Evolutionary conservation across 2,888 invertebrate species (phyloP).

Genomic region (Stenichneumon culpator): DNA sequence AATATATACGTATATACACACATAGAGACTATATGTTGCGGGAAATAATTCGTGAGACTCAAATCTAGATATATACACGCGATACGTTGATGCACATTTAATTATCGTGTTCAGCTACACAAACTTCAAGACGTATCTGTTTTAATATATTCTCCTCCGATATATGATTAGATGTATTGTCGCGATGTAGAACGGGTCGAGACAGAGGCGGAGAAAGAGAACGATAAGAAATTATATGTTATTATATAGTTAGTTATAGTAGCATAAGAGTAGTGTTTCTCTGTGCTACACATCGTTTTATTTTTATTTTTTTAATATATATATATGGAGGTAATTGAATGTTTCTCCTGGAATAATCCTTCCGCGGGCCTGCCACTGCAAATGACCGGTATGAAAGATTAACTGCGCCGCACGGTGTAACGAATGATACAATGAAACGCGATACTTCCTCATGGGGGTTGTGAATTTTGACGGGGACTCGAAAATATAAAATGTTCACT

Average conservation of each 20-base stretch:
- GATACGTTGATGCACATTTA: slow-evolving; percentile 66
- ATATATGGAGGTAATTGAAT: slow-evolving; percentile 56
- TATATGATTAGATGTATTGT: slow-evolving; percentile 50
- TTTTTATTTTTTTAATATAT: slow-evolving; percentile 19
- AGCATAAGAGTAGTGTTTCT: slow-evolving; percentile 23
- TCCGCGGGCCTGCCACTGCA: slow-evolving; percentile 31
- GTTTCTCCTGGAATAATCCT: slow-evolving; percentile 61
- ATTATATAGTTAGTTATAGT: slow-evolving; percentile 63
- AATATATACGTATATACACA: not conserved
- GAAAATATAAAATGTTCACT: not conserved
- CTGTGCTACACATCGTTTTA: not conserved
- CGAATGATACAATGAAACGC: slow-evolving; percentile 21
- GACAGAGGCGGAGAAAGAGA: slow-evolving; percentile 31
- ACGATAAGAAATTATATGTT: slow-evolving; percentile 59
- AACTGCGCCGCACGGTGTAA: slow-evolving; percentile 4
- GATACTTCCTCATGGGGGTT: not conserved
- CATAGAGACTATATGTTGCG: not conserved
- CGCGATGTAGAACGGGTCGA: slow-evolving; percentile 46
- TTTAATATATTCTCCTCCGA: slow-evolving; percentile 58
- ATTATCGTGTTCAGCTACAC: slow-evolving; percentile 50
- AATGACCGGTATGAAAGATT: slow-evolving; percentile 4
- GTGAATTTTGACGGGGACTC: not conserved
- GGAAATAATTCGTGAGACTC: slow-evolving; percentile 59
- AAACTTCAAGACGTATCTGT: slow-evolving; percentile 43
- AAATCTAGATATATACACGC: slow-evolving; percentile 47